phyloP scores from a whole-genome alignment of 2,797 vertebrate species.

The Ctenopoma kingsleyae region DNA sequence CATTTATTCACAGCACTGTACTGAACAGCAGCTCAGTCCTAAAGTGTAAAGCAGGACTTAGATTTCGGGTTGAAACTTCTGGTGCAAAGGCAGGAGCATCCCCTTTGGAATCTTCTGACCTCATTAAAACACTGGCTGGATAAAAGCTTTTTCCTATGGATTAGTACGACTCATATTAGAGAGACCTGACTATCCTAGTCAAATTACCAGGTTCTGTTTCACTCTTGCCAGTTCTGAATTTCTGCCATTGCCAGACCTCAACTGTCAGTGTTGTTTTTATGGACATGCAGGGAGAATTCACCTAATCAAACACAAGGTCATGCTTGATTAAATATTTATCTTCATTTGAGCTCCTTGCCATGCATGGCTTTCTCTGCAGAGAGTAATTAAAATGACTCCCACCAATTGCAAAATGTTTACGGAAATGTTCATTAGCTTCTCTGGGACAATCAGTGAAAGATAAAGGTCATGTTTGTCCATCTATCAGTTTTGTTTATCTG shows the following conservation, averaged over 20 bases:
- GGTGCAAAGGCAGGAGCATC: constrained; percentile 52
- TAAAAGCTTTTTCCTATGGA: constrained; percentile 70
- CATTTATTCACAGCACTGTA: constrained; percentile 35
- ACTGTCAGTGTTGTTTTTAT: constrained; percentile 60
- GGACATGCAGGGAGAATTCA: constrained; percentile 53
- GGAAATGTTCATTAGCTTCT: constrained; percentile 85
- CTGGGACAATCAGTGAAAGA: constrained; percentile 81
- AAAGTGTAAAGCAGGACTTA: constrained; percentile 23
- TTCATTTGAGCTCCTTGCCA: constrained; percentile 78
- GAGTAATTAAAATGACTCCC: constrained; percentile 86
- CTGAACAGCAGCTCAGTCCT: constrained; percentile 20
- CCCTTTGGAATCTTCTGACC: constrained; percentile 74
- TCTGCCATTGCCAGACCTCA: constrained; percentile 63
- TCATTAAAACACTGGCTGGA: constrained; percentile 74
- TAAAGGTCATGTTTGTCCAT: constrained; percentile 85
- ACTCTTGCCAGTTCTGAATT: constrained; percentile 60
- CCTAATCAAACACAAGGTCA: constrained; percentile 78
- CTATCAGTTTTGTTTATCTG: constrained; percentile 69
- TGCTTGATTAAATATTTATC: constrained; percentile 85
- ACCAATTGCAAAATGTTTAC: constrained; percentile 83
- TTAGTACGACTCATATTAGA: constrained; percentile 67
- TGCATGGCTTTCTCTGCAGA: constrained; percentile 68
- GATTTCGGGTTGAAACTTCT: constrained; percentile 49
- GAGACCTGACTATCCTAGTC: constrained; percentile 60
- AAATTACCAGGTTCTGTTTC: constrained; percentile 53